Base-by-base conservation (phyloP, 2,113 vertebrate species). In the Promerops cafer region DNA sequence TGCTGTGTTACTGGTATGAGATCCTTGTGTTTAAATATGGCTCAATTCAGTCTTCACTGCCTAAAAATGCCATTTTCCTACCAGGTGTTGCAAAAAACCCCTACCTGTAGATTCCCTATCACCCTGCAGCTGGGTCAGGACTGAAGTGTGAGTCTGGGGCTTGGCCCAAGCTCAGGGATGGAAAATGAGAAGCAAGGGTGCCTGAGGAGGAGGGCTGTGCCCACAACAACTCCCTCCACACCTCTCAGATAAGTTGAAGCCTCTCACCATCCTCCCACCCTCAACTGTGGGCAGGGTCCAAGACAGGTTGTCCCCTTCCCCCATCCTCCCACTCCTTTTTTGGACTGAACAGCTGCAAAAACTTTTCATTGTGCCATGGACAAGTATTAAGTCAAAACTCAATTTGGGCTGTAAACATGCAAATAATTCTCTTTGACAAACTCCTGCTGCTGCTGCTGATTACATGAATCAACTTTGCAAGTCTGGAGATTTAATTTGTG, bases 401-500 rank as follows among this genome's bases (percentile, higher is more conserved):
- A 68, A 12, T 69, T 84, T 52, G 70, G 77, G 53, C 63, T 85
- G 53, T 80, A 87, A 93, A 89, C 61, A 54, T 24, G 37, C 84
- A 84, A 94, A 78, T 89, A 60, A 74, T 66, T 84, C 70, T 57
- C 84, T 85, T 40, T 79, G 85, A 68, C 87, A 85, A 79, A 93
- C 45, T 93, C 85, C 92, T 57, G 45, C 78, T 64, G 77, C 60
- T 60, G 23, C 71, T 71, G 37, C 33, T 94, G 85, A 66, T 80
- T 28, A 31, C 3, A 13, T 50, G 84, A 78, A 79, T 61, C 87
- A 77, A 16, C 84, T 94, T 68, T 76, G 77, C 65, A 61, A 56
- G 69, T 84, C n/a, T 72, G 49, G 87, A 82, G 70, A 65, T 31
- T 82, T 85, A 56, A 91, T 83, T 84, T 83, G 76, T 94, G 74